phyloP scores from a whole-genome alignment of 2,888 invertebrate genomes.

The Sphaeridia pumilis region DNA sequence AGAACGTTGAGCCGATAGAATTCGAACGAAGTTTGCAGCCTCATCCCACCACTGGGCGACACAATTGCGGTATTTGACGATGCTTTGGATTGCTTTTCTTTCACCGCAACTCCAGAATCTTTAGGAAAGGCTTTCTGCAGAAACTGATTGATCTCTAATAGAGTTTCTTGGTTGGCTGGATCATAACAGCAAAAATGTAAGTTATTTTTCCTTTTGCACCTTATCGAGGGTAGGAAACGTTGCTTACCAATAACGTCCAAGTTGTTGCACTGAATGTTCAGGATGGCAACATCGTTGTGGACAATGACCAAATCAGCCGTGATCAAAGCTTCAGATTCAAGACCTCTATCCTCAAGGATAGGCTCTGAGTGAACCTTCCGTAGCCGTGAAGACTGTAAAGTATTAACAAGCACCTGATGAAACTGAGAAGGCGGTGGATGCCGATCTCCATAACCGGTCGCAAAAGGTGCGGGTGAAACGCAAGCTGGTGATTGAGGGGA shows the following conservation, averaged over 20 bases:
- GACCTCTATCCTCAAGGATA: not conserved
- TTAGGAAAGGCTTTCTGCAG: slow-evolving; percentile 19
- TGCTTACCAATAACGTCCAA: slow-evolving; percentile 77
- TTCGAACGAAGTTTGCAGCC: slow-evolving; percentile 79
- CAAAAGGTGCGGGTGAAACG: slow-evolving; percentile 20
- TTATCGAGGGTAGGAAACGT: not conserved
- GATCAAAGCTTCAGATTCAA: slow-evolving; percentile 42
- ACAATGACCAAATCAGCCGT: slow-evolving; percentile 71
- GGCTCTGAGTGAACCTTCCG: slow-evolving; percentile 8
- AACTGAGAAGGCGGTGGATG: slow-evolving; percentile 23
- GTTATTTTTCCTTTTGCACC: too few species aligned
- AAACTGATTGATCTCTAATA: slow-evolving; percentile 64
- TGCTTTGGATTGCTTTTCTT: not conserved
- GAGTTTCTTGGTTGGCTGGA: slow-evolving; percentile 85
- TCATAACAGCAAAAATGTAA: slow-evolving; percentile 12
- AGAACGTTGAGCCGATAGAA: slow-evolving; percentile 83
- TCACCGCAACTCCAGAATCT: not conserved
- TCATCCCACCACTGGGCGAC: slow-evolving; percentile 15
- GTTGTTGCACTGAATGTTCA: slow-evolving; percentile 84
- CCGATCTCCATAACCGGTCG: slow-evolving; percentile 9
- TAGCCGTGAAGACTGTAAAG: slow-evolving; percentile 14
- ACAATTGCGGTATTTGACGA: not conserved
- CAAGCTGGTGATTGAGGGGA: slow-evolving; percentile 59
- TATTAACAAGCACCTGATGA: slow-evolving; percentile 31
- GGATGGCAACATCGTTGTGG: slow-evolving; percentile 50